Evolutionary conservation across 2,797 vertebrate species (phyloP), one percentile per base, ranked within the genome.

Genomic region (Microctenopoma steveboyesi): DNA sequence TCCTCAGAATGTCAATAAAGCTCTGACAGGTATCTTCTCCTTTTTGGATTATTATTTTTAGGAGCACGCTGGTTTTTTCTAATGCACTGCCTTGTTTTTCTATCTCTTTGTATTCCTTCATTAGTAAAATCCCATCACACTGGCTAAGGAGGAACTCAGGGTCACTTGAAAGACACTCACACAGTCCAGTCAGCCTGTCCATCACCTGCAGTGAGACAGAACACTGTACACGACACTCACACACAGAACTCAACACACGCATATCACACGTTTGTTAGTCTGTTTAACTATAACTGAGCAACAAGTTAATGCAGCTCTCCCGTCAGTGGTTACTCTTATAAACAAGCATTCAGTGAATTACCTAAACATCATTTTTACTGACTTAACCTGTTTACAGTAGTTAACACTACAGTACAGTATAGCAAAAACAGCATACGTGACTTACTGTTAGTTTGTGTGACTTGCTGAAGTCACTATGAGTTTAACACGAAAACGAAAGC

Each of bases 1-100:
- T 9, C 33, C 1, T 42, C 53, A 81, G 40, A 13, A 68, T 56
- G 16, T 71, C 46, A 0, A 11, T 2, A 1, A 83, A 83, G 11
- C 11, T 16, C 39, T 35, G 33, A 37, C 62, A 42, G 47, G 18
- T 0, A 0, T 40, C 0, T 13, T 4, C 27, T 70, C 56, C 69
- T 10, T 79, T 83, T 2, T 3, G 2, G 4, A 59, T 33, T 2
- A 70, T 52, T 28, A 25, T 57, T 22, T 55, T 14, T 25, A 79
- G 6, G 28, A 79, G 69, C 8, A 7, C 1, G 33, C 3, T 33
- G 7, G 42, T 74, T 47, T 74, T 43, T 22, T 66, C 22, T 9
- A 3, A 16, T 5, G 4, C 58, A 11, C 22, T 4, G 4, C 7
- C 40, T 40, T 64, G 47, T 18, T 46, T 15, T 2, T 25, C 2